phyloP scores from a whole-genome alignment of 1,140 invertebrate species.

The Parasteatoda tepidariorum region DNA sequence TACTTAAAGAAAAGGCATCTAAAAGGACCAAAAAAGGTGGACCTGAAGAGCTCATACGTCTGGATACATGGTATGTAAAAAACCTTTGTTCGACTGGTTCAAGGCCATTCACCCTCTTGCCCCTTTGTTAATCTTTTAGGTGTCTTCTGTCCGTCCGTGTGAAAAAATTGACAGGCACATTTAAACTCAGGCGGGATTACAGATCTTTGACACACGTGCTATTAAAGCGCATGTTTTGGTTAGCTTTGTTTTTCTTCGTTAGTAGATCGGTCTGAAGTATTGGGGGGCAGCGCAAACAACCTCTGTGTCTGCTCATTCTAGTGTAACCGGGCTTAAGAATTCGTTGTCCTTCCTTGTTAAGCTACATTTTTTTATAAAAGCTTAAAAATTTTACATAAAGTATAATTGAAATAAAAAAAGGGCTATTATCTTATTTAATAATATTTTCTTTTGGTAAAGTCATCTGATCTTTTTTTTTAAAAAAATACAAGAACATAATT shows the following conservation, averaged over 20 bases:
- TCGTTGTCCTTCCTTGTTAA: constrained; percentile 29
- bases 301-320: constrained; percentile 49
- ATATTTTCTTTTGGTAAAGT: too few relatives aligned
- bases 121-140: constrained; percentile 53
- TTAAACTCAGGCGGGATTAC: constrained; percentile 59
- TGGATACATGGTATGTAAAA: constrained; percentile 89
- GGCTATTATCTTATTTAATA: too few relatives aligned
- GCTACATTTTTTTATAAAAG: not conserved
- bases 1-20: constrained; percentile 86
- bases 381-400: too few relatives aligned
- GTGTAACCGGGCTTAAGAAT: constrained; percentile 54
- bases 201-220: constrained; percentile 57
- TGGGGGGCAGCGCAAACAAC: constrained; percentile 22
- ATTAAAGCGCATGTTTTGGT: constrained; percentile 57
- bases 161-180: constrained; percentile 61
- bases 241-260: constrained; percentile 55
- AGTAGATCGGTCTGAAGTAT: constrained; percentile 17
- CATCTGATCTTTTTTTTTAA: too few relatives aligned
- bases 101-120: constrained; percentile 66
- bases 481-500: too few relatives aligned
- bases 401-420: too few relatives aligned
- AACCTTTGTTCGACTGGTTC: constrained; percentile 66
- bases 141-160: constrained; percentile 48
- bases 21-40: constrained; percentile 82
- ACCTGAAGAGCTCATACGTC: constrained; percentile 90